Percentiles rank a stretch among this genome's conserved stretches.
Conservation (phyloP, 1,140 invertebrate genomes). For the Yoshiicerus persimilis region DNA sequence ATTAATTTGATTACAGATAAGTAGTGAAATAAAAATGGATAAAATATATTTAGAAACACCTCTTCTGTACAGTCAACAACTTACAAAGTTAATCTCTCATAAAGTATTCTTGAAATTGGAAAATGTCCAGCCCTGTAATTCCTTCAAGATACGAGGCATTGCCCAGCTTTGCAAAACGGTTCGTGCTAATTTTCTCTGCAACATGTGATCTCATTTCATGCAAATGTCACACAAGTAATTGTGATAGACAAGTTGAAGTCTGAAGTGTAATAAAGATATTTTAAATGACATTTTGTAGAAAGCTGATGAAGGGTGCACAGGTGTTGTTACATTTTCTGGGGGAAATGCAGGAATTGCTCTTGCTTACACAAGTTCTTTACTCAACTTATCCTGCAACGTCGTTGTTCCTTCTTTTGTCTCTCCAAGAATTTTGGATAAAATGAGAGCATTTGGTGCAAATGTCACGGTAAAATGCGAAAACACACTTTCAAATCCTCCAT, state of each 20-base stretch:
- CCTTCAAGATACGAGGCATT: slow-evolving; percentile 61
- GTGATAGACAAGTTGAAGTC: background rate
- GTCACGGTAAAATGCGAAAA: slow-evolving; percentile 45
- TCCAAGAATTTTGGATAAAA: slow-evolving; percentile 53
- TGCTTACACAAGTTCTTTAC: slow-evolving; percentile 55
- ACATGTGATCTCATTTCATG: background rate
- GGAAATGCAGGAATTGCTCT: slow-evolving; percentile 62
- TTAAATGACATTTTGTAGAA: slow-evolving; percentile 50
- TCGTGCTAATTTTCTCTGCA: background rate
- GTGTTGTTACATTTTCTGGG: slow-evolving; percentile 59
- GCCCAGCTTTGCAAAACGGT: slow-evolving; percentile 49
- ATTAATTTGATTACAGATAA: too few relatives aligned
- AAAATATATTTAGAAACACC: slow-evolving; percentile 53
- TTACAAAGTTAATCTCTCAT: slow-evolving; percentile 52
- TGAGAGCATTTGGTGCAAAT: slow-evolving; percentile 51
- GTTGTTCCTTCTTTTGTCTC: slow-evolving; percentile 57
- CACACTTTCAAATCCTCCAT: background rate
- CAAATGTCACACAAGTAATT: background rate
- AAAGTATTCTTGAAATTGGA: slow-evolving; percentile 59
- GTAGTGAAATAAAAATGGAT: background rate
- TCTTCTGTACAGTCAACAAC: slow-evolving; percentile 53
- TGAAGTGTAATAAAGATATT: background rate
- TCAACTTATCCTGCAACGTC: slow-evolving; percentile 56
- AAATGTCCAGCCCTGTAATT: slow-evolving; percentile 59
- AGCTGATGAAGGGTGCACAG: slow-evolving; percentile 52